These are phyloP conservation scores for Scophthalmus maximus DNA, from an alignment of 2,113 vertebrate species.

Conservation along the genomic window DNA sequence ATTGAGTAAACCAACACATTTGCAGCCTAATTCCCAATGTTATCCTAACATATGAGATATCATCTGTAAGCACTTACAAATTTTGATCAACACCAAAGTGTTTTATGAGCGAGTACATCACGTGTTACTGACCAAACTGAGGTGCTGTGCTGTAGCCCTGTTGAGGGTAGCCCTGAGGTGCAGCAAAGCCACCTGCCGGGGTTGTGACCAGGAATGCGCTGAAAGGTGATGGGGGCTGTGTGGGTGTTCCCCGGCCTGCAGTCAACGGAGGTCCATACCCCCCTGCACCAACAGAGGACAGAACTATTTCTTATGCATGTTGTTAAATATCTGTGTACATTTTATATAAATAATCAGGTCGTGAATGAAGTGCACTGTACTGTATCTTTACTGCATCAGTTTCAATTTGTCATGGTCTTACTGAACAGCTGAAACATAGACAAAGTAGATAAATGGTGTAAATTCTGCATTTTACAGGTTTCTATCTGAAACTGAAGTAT, in stretches of 20 bases:
- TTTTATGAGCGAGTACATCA: background rate
- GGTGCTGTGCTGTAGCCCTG: conserved; percentile 94
- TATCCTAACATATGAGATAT: background rate
- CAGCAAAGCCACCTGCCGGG: conserved; percentile 93
- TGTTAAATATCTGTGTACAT: background rate
- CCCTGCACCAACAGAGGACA: conserved; percentile 78
- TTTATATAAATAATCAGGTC: background rate
- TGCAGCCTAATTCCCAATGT: background rate
- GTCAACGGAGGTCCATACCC: conserved; percentile 92
- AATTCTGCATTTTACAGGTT: background rate
- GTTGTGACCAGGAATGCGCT: conserved; percentile 93
- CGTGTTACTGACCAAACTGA: conserved; percentile 91
- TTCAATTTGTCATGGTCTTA: background rate
- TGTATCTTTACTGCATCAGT: background rate
- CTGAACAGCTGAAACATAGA: conserved; percentile 4
- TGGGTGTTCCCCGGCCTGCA: conserved; percentile 90
- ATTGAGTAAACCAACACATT: conserved; percentile 4
- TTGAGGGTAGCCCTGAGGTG: conserved; percentile 95
- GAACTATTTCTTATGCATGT: conserved; percentile 7
- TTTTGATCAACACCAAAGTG: background rate
- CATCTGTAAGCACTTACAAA: background rate
- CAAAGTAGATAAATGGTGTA: background rate
- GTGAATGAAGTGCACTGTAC: background rate
- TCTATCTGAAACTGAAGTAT: conserved; percentile 20
- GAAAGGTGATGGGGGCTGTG: conserved; percentile 93